Base-by-base conservation (phyloP, 1,140 invertebrate genomes). In the Heterodera carotae region DNA sequence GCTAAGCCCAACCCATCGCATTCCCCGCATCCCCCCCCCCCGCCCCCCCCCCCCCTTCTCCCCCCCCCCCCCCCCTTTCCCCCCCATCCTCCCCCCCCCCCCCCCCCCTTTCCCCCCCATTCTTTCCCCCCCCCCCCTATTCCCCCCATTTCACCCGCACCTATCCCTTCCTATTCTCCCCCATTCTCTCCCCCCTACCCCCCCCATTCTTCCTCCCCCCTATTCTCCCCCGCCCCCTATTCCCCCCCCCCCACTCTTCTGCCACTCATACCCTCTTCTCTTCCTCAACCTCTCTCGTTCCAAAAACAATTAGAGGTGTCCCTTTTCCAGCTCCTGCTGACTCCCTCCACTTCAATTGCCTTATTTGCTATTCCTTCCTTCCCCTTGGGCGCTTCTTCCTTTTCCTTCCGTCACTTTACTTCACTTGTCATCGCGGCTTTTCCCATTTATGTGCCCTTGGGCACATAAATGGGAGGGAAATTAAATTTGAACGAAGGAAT, bases 251-350 rank as follows among this genome's bases (percentile, higher is more conserved):
- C 12, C 18, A 10, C 48, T 4, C 48, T 53, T 22, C 22, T 22
- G 12, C 48, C 48, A 22, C 12, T 53, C 48, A 18, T 53, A 22
- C 18, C 48, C 48, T 18, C 48, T 18, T 22, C 18, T 2, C 48
- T 43, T 43, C 48, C 18, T 43, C 48, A 68, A 6, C 25, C 39
- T 25, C 66, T n/a, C 18, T 34, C 39, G 18, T 68, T 68, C 66
- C 62, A 66, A 66, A 66, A 62, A 66, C 62, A 66, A 66, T 66
- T 66, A 66, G 62, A 66, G 33, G 25, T 66, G 62, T 66, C 62
- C 62, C 27, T 66, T 29, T 29, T 12, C 22, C 62, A 66, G 39
- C 39, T 8, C 39, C 39, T 8, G 39, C 39, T 8, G 48, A 18
- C 22, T 25, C 8, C 62, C 12, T 66, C 62, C 62, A n/a, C 62